phyloP scores from a whole-genome alignment of 2,888 invertebrate species.

The Sylvicola cinctus region DNA sequence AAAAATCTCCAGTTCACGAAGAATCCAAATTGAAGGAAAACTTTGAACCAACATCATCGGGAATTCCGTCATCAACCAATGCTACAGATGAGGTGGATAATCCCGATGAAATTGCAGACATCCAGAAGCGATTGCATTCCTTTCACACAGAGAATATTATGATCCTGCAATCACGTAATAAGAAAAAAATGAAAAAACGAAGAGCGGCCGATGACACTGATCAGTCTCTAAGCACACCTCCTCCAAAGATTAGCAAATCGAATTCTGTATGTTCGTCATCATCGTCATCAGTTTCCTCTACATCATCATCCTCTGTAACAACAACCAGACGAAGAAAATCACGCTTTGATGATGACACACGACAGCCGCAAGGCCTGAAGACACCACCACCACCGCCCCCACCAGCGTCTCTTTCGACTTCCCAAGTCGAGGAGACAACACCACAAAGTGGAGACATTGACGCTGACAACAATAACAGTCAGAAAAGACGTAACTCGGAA shows the following conservation, averaged over 20 bases:
- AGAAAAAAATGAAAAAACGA: constrained; percentile 20
- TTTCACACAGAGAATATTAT: constrained; percentile 41
- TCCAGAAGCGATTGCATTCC: constrained; percentile 37
- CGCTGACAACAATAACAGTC: too few relatives aligned
- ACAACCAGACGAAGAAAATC: not conserved
- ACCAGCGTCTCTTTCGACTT: too few relatives aligned
- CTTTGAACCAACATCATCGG: not conserved
- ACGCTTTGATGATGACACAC: not conserved
- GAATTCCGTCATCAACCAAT: not conserved
- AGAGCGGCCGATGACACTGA: not conserved
- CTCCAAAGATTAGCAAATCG: not conserved
- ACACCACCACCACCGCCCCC: too few relatives aligned
- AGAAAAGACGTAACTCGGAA: too few relatives aligned
- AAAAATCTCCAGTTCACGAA: constrained; percentile 5
- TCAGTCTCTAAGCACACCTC: not conserved
- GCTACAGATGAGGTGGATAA: constrained; percentile 6
- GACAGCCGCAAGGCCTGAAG: too few relatives aligned
- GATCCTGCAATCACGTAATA: constrained; percentile 36
- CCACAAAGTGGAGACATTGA: too few relatives aligned
- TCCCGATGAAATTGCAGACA: constrained; percentile 35
- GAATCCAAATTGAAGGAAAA: constrained; percentile 6
- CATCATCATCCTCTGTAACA: not conserved
- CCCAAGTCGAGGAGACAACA: too few relatives aligned
- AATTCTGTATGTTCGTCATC: not conserved
- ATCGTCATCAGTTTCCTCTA: not conserved